These are phyloP conservation scores for Melozone crissalis DNA, from an alignment of 2,113 vertebrate species.

Conservation along the genomic window DNA sequence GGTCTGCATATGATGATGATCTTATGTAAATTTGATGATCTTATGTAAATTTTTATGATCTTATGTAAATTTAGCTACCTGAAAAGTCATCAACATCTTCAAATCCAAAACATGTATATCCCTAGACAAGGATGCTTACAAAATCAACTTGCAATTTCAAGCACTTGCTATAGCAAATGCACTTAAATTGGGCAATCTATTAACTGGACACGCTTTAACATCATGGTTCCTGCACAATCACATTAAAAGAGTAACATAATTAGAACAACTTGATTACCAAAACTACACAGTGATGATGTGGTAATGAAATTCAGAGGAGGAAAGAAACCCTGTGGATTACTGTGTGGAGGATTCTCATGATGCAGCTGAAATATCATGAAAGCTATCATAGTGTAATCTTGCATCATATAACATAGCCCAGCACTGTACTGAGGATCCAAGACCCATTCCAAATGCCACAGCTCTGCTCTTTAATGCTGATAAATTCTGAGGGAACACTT, in stretches of 20 bases:
- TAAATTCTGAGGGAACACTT: neutral
- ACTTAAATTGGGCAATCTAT: neutral
- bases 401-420: neutral
- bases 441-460: neutral
- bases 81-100: neutral
- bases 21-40: neutral
- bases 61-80: neutral
- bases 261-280: neutral
- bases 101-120: neutral
- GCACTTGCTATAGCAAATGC: neutral
- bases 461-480: neutral
- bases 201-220: neutral
- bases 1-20: neutral
- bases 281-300: neutral
- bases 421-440: neutral
- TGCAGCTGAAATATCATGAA: neutral
- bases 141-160: neutral
- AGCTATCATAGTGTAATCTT: neutral
- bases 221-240: neutral
- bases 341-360: neutral
- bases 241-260: neutral
- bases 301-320: neutral
- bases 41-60: constrained; percentile 12
- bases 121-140: neutral
- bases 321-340: neutral